Evolutionary conservation across 2,888 invertebrate species (phyloP), one percentile per base, ranked within the genome.

Genomic region (Volucella inflata): DNA sequence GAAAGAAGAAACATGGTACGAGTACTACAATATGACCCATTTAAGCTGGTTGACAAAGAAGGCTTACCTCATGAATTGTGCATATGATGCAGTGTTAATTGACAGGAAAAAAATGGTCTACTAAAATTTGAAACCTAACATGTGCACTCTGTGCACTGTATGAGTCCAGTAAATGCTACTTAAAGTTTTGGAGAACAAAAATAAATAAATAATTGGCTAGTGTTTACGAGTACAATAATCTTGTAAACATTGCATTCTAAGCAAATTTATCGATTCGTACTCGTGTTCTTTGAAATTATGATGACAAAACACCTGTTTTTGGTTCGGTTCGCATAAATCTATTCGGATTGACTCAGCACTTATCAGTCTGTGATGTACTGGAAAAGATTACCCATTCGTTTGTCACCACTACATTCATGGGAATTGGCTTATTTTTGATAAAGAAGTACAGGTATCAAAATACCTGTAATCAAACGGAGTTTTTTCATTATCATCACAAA

Each of bases 131-230:
- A 71, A 71, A 50, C 71, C 71, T 14, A 11, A 6, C 11, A n/a
- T 12, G 12, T 44, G 44, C 44, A 11, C 3, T 44, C 44, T 30
- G 6, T 6, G 1, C 4, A 30, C 30, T 30, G 30, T 71, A 60
- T 14, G 55, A 77, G 60, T 77, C 71, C 65, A 77, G 59, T 71
- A 67, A 82, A 71, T 55, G 42, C 65, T 67, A 17, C 65, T 53
- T 57, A 67, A 72, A 77, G 67, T 48, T 64, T 48, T 40, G n/a
- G n/a, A n/a, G n/a, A n/a, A 57, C 14, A 17, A n/a, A 48, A 65
- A 38, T 38, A 60, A 30, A 30, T 30, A 30, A 30, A 30, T 30
- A 30, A 30, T 6, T 30, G 6, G 30, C 30, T 6, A 30, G 30
- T 30, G 30, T 30, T 30, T 30, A 30, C 30, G 30, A 30, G 30